A percentile compares a stretch with the other conserved stretches of the same genome.
Evolutionary conservation across 2,113 vertebrate genomes (phyloP).

Genomic region (Acanthisitta chloris): DNA sequence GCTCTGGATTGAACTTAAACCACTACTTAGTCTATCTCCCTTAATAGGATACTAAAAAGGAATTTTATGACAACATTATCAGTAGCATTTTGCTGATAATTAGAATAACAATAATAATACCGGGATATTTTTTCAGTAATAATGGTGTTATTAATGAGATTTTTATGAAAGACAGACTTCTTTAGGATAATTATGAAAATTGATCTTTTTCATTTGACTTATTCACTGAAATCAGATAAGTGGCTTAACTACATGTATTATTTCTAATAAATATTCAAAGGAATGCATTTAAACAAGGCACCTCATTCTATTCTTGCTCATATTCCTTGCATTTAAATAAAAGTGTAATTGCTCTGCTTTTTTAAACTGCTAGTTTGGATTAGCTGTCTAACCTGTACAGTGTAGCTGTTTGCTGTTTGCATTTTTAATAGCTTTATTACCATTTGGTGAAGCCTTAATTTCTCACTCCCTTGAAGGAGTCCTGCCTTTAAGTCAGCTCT

Average conservation of each 20-base stretch:
- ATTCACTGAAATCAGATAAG: conserved; percentile 88
- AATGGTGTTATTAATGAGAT: conserved; percentile 88
- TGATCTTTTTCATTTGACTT: conserved; percentile 88
- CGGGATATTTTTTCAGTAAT: conserved; percentile 83
- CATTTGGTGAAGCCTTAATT: conserved; percentile 86
- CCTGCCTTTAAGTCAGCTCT: conserved; percentile 82
- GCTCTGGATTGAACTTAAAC: conserved; percentile 79
- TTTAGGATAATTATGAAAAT: conserved; percentile 88
- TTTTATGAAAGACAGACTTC: conserved; percentile 88
- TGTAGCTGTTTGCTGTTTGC: conserved; percentile 85
- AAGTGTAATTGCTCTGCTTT: conserved; percentile 87
- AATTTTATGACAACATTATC: conserved; percentile 86
- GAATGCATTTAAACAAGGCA: conserved; percentile 88
- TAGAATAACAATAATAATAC: conserved; percentile 88
- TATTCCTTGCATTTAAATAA: conserved; percentile 88
- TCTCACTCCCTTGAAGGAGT: conserved; percentile 82
- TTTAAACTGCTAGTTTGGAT: conserved; percentile 85
- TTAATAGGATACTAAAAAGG: conserved; percentile 80
- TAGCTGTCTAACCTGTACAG: conserved; percentile 86
- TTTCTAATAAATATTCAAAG: conserved; percentile 91
- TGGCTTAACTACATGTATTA: conserved; percentile 90
- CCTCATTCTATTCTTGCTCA: conserved; percentile 84
- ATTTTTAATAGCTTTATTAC: conserved; percentile 89
- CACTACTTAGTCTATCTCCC: conserved; percentile 78
- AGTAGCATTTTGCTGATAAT: conserved; percentile 84